Base-by-base conservation (phyloP, 2,113 vertebrate species). In the Erythrocercus mccallii region DNA sequence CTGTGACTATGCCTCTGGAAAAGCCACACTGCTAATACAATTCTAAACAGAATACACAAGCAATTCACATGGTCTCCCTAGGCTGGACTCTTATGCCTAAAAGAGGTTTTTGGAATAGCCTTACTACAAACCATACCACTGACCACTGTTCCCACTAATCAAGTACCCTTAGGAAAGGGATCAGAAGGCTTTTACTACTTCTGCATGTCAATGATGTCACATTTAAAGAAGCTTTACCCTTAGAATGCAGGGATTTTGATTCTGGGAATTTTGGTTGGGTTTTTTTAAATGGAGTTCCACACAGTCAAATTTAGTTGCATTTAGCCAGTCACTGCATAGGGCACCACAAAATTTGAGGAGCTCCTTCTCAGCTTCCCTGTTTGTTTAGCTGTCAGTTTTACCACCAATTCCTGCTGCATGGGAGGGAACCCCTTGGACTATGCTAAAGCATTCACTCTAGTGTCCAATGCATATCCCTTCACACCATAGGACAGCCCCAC, bases 351-450 rank as follows among this genome's bases (percentile, higher is more conserved):
- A 51, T 65, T n/a, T 35, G 10, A 88, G 23, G 6, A 64, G 10
- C 30, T 56, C 21, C 28, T 87, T 18, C 14, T 58, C 48, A 84
- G 28, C 38, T 69, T 77, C 20, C 35, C 8, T 9, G 25, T 60
- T 60, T 65, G 12, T 60, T 70, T 30, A 81, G 30, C 7, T 53
- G 45, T 8, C 35, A 47, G 25, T 54, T 28, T 51, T n/a, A 62
- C 19, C 47, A 45, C 5, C 1, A 3, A 33, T 27, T 81, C 54
- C 27, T 73, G 16, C 25, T 28, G 78, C 8, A 31, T 1, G 0
- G 35, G 11, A 77, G 0, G 35, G 11, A 77, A 64, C 4, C 3
- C 5, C 21, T 65, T 19, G 1, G 0, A 58, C 25, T 40, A 27
- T 6, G 5, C 24, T 66, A 35, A 42, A 70, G 53, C 37, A 58